phyloP scores from a whole-genome alignment of 2,797 vertebrate genomes.

The Sorex maritimensis region DNA sequence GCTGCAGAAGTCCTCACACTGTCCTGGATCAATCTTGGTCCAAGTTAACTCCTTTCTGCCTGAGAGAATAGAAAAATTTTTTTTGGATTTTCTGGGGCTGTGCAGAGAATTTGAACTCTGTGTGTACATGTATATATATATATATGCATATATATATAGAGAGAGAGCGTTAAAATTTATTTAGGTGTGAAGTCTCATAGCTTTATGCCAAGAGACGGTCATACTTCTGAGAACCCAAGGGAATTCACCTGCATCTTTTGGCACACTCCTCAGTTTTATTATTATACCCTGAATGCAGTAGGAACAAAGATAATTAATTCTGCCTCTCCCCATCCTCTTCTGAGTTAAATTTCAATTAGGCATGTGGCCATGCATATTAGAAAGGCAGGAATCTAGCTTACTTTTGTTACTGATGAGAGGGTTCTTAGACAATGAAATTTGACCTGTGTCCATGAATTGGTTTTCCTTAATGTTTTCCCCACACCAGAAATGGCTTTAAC shows the following conservation, averaged over 20 bases:
- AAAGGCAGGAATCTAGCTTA: conserved; percentile 33
- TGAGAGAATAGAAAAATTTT: background rate
- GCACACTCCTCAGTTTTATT: conserved; percentile 39
- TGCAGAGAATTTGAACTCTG: background rate
- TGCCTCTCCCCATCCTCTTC: background rate
- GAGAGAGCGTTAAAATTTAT: background rate
- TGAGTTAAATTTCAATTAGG: conserved; percentile 52
- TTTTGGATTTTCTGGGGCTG: background rate
- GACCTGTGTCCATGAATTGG: conserved; percentile 9
- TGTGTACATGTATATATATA: no score
- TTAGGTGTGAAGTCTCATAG: conserved; percentile 22
- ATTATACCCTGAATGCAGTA: background rate
- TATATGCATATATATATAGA: no score
- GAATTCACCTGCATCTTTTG: conserved; percentile 54
- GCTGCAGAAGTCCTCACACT: background rate
- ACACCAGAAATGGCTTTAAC: background rate
- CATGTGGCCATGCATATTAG: background rate
- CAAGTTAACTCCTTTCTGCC: background rate
- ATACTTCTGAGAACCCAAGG: conserved; percentile 51
- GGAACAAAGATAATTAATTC: conserved; percentile 30
- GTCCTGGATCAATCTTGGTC: background rate
- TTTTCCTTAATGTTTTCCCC: background rate
- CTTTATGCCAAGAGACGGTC: conserved; percentile 55
- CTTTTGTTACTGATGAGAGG: conserved; percentile 43
- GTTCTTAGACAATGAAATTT: conserved; percentile 30